Percentiles rank a stretch among this genome's conserved stretches.
Evolutionary conservation across 2,113 vertebrate genomes (phyloP).

Genomic region (Prionailurus bengalensis): DNA sequence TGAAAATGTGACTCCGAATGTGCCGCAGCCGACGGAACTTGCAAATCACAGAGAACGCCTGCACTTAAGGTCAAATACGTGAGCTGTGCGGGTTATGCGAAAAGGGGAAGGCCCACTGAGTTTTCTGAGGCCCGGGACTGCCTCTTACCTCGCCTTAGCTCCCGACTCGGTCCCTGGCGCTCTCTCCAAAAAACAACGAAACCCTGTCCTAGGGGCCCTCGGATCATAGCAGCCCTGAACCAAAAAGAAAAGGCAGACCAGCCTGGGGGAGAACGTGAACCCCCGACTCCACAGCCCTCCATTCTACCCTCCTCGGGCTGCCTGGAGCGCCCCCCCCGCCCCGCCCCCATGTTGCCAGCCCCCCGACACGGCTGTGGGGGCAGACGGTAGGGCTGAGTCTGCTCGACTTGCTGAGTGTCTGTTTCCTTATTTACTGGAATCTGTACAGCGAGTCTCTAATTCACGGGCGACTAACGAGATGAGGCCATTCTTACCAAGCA

Average conservation of each 20-base stretch:
- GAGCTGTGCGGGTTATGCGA: neutral
- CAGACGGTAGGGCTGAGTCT: fast-evolving
- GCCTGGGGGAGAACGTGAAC: neutral
- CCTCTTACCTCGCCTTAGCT: fast-evolving
- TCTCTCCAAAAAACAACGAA: neutral
- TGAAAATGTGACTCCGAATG: neutral
- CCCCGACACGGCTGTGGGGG: too few species aligned
- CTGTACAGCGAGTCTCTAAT: slow-evolving; percentile 5
- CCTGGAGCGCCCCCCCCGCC: neutral
- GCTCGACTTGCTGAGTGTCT: fast-evolving
- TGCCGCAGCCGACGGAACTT: neutral
- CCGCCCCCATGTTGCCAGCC: too few species aligned
- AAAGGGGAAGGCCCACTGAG: neutral
- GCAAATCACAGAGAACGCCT: neutral
- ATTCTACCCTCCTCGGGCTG: neutral
- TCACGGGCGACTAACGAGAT: neutral
- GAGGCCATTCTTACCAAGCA: slow-evolving; percentile 71
- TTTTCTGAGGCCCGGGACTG: neutral
- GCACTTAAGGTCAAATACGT: neutral
- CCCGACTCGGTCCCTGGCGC: neutral
- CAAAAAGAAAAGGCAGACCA: neutral
- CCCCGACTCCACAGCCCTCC: neutral
- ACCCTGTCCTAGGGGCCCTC: neutral
- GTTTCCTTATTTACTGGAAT: slow-evolving; percentile 63
- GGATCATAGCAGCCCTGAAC: neutral